A percentile compares a stretch with the other conserved stretches of the same genome.
Conservation (phyloP, 2,113 vertebrate species). For the Xiphophorus couchianus region DNA sequence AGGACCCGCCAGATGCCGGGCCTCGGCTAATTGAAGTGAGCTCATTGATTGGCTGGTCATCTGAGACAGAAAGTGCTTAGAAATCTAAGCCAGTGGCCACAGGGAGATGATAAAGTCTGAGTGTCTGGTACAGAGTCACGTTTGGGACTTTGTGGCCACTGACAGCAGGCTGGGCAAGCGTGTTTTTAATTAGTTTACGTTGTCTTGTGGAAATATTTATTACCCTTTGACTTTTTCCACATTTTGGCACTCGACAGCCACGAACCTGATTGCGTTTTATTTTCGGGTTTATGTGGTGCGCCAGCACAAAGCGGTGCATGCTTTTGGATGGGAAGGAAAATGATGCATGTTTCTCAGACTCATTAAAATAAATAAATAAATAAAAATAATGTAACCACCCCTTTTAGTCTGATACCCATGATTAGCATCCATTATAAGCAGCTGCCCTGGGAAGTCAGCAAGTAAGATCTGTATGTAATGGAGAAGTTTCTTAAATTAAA, state of each 20-base stretch:
- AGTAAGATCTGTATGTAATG: too few species aligned
- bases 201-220: constrained; percentile 11
- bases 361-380: neutral
- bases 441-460: neutral
- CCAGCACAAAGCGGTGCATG: too few species aligned
- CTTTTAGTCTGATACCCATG: neutral
- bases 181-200: neutral
- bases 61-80: constrained; percentile 64
- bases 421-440: neutral
- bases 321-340: neutral
- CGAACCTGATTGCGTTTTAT: neutral
- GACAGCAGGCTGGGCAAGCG: neutral
- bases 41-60: constrained; percentile 73
- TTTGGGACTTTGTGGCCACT: constrained; percentile 19
- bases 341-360: neutral
- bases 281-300: neutral
- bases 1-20: constrained; percentile 29
- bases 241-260: neutral
- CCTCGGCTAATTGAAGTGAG: constrained; percentile 66
- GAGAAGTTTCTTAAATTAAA: too few species aligned
- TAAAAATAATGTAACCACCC: neutral
- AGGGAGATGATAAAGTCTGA: constrained; percentile 23
- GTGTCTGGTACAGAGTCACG: constrained; percentile 19
- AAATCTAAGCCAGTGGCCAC: constrained; percentile 54
- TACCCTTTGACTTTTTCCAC: neutral